phyloP scores from a whole-genome alignment of 2,888 invertebrate genomes.

The Alentia gelatinosa region DNA sequence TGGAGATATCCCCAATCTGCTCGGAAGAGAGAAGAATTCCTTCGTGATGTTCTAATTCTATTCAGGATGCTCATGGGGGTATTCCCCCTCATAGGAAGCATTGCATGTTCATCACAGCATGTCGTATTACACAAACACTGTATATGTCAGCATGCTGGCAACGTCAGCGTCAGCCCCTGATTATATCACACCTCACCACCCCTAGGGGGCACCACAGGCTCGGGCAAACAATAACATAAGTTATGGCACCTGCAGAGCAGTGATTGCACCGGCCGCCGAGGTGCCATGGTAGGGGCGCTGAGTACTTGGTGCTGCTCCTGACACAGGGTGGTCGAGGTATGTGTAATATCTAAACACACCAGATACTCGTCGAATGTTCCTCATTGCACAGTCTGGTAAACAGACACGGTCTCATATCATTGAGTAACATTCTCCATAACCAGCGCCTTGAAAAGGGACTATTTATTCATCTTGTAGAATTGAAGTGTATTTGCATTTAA shows the following conservation, averaged over 20 bases:
- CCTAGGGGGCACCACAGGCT: neutral
- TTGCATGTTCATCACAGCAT: neutral
- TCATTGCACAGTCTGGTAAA: no score
- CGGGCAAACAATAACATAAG: neutral
- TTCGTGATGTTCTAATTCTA: no score
- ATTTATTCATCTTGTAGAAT: no score
- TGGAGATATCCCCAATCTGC: no score
- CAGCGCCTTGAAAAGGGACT: no score
- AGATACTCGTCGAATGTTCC: neutral
- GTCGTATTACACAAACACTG: neutral
- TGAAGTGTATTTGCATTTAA: no score
- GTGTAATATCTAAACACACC: neutral
- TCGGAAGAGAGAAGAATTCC: no score
- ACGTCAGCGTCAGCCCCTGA: neutral
- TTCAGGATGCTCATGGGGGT: no score
- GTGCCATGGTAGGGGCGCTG: neutral
- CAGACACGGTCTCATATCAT: no score
- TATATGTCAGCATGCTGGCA: neutral
- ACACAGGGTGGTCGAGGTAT: neutral
- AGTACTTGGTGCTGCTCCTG: neutral
- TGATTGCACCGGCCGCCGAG: neutral
- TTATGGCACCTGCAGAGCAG: slow-evolving; percentile 18
- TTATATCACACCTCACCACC: neutral
- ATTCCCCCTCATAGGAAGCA: neutral
- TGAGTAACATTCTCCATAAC: no score